Evolutionary conservation across 1,140 invertebrate species (phyloP).

Genomic region (Nomia melanderi): DNA sequence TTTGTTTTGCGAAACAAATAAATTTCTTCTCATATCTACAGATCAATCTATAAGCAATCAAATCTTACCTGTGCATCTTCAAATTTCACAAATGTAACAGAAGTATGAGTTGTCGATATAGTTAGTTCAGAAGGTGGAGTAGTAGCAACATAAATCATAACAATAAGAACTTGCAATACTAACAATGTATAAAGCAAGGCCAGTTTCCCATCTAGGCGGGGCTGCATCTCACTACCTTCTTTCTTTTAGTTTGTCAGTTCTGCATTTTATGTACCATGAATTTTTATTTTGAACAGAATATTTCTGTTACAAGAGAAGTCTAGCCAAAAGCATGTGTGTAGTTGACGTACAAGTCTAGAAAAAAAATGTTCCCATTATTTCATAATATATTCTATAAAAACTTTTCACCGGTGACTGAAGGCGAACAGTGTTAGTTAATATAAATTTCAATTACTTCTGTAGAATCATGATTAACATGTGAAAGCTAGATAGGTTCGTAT

Average conservation of each 20-base stretch:
- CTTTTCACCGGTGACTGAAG: too few relatives aligned
- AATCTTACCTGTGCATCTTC: conserved; percentile 67
- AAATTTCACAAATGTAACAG: conserved; percentile 75
- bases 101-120: conserved; percentile 64
- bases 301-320: conserved; percentile 33
- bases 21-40: neutral
- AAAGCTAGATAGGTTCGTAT: neutral
- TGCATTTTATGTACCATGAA: conserved; percentile 44
- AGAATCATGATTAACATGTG: neutral
- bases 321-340: conserved; percentile 19
- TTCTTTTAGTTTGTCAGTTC: conserved; percentile 43
- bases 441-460: neutral
- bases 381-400: neutral
- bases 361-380: neutral
- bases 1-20: too few relatives aligned
- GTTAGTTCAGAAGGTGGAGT: conserved; percentile 74
- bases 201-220: conserved; percentile 77
- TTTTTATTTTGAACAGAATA: conserved; percentile 32
- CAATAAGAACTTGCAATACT: conserved; percentile 77
- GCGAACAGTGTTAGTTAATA: too few relatives aligned
- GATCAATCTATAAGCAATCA: neutral
- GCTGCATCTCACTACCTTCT: conserved; percentile 75
- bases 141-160: conserved; percentile 77
- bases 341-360: conserved; percentile 15
- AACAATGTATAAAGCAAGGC: conserved; percentile 77